Evolutionary conservation across 2,888 invertebrate species (phyloP), one percentile per base, ranked within the genome.

Genomic region (Rhagophthalmus giganteus): DNA sequence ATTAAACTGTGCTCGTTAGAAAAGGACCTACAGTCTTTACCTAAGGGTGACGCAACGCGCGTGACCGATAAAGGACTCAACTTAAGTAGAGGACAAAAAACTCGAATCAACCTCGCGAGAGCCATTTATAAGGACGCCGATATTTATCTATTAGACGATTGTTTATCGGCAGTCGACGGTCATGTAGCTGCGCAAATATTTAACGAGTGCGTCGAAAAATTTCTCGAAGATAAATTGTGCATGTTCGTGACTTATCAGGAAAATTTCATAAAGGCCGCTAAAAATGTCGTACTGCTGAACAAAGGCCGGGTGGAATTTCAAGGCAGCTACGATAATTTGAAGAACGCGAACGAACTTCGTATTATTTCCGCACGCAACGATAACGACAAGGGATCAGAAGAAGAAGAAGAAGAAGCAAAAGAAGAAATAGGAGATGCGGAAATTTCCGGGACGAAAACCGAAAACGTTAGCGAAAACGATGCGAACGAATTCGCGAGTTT

Each of bases 61-160:
- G 86, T 92, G 1, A 90, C 90, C 3, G 91, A 93, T 65, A 79
- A 87, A 37, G 92, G 92, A 4, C 81, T 86, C 0, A 85, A 86
- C 14, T 74, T 93, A 8, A 90, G 89, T 26, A 90, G 90, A 9
- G 91, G 91, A 7, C 92, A 92, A 74, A 83, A 84, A 70, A 89
- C 90, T 1, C 78, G 92, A 56, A 82, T 93, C 16, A 88, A 87
- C 70, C 75, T 93, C 25, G 46, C 46, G 2, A 11, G 46, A 14
- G 31, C 46, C 5, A 25, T 46, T 31, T 46, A 39, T 25, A 46
- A 38, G 39, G 14, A 10, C 6, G 38, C 46, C n/a, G 46, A 46
- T 39, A 46, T 46, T 31, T 46, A 46, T 30, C 25, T 46, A 31
- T 14, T 46, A 12, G 46, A 46, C 12, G 46, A 46, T 39, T 32